Evolutionary conservation across 2,113 vertebrate genomes (phyloP).

Genomic region (Hydropotes inermis): DNA sequence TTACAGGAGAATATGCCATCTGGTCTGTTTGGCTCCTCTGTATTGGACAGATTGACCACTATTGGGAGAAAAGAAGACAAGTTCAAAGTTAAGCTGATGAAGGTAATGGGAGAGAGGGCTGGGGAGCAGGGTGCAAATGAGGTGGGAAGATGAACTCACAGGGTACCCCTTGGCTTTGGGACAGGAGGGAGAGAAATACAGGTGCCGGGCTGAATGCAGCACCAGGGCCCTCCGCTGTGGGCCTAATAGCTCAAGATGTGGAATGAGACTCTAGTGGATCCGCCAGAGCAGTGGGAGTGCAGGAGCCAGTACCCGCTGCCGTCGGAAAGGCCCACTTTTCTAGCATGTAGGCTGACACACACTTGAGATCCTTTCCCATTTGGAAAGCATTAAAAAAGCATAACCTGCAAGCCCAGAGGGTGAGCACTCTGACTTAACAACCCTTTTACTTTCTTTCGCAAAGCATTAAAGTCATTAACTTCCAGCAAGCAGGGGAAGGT

Average conservation of each 20-base stretch:
- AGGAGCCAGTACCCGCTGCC: not conserved
- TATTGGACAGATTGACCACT: not conserved
- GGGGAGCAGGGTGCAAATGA: not conserved
- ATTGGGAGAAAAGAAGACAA: not conserved
- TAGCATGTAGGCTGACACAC: not conserved
- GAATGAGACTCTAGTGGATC: not conserved
- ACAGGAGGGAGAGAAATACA: not conserved
- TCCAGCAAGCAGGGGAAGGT: slow-evolving; percentile 23
- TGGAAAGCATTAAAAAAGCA: slow-evolving; percentile 55
- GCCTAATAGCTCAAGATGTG: not conserved
- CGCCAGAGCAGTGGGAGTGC: not conserved
- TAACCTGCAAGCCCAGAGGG: slow-evolving; percentile 44
- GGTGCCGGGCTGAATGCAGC: not conserved
- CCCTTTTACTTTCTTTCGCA: slow-evolving; percentile 22
- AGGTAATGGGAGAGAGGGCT: not conserved
- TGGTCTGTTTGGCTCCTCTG: not conserved
- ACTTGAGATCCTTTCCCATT: slow-evolving; percentile 10
- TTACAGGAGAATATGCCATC: not conserved
- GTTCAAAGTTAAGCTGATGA: not conserved
- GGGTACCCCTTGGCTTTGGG: not conserved
- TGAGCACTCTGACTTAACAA: slow-evolving; percentile 50
- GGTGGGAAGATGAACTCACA: not conserved
- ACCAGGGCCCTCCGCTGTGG: not conserved
- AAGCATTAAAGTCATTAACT: slow-evolving; percentile 48
- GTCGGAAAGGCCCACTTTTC: not conserved